phyloP scores from a whole-genome alignment of 2,888 invertebrate species.

The Nasonia oneida region DNA sequence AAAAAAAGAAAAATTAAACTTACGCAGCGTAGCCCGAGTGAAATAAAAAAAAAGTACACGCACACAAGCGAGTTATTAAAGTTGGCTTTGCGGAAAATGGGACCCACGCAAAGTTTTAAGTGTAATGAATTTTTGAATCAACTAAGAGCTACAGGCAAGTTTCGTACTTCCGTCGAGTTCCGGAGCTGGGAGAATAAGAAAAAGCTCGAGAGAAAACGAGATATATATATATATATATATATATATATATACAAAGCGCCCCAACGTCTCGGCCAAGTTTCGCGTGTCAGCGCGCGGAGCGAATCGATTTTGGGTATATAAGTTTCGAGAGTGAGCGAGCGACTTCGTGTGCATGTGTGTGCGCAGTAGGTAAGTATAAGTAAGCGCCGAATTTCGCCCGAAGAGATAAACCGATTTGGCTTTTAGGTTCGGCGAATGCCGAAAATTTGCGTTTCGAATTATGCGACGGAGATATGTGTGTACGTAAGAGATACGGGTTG shows the following conservation, averaged over 20 bases:
- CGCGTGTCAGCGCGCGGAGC: neutral
- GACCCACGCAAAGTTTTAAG: conserved; percentile 47
- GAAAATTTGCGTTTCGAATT: conserved; percentile 48
- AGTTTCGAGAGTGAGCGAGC: neutral
- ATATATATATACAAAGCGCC: conserved; percentile 26
- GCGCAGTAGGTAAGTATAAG: neutral
- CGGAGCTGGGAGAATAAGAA: neutral
- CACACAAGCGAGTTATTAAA: conserved; percentile 46
- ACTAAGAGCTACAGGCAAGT: conserved; percentile 46
- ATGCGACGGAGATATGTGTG: neutral
- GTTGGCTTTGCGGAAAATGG: conserved; percentile 40
- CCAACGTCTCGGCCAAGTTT: conserved; percentile 27
- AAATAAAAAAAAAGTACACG: neutral
- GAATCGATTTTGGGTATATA: conserved; percentile 37
- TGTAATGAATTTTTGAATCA: conserved; percentile 59
- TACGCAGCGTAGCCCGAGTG: neutral
- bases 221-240: neutral
- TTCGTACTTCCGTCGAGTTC: conserved; percentile 22
- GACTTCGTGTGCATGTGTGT: neutral
- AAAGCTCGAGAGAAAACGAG: conserved; percentile 15
- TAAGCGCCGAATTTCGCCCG: conserved; percentile 33
- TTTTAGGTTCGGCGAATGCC: neutral
- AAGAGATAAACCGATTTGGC: conserved; percentile 40
- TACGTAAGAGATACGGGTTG: neutral
- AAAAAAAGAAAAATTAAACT: conserved; percentile 55